A percentile compares a stretch with the other conserved stretches of the same genome.
Conservation (phyloP, 2,888 invertebrate species). For the Neocrepidodera transversa region DNA sequence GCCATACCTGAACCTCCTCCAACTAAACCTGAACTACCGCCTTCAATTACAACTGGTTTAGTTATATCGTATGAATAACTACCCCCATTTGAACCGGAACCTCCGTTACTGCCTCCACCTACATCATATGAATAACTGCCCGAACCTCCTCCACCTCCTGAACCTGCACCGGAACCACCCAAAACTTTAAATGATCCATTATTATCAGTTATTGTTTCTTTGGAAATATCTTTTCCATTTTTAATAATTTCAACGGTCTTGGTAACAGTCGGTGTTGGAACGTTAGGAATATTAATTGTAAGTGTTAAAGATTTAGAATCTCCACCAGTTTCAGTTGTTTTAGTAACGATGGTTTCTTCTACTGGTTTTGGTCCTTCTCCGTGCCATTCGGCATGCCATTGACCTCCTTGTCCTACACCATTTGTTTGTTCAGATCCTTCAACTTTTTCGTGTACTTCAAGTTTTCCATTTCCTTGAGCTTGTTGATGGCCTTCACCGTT, state of each 20-base stretch:
- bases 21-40: no score
- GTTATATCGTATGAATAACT: no score
- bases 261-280: neutral
- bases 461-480: neutral
- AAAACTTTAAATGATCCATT: no score
- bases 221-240: neutral
- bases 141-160: neutral
- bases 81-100: no score
- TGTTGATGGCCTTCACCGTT: neutral
- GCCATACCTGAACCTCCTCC: neutral
- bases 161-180: neutral
- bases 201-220: neutral
- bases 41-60: no score
- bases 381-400: neutral
- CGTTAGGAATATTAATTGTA: slow-evolving; percentile 3
- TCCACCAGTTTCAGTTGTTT: neutral
- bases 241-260: slow-evolving; percentile 2
- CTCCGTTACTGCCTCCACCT: neutral
- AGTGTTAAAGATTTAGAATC: slow-evolving; percentile 7
- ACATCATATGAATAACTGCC: neutral
- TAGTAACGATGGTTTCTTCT: neutral
- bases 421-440: neutral
- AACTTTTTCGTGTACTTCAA: neutral
- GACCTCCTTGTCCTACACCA: neutral
- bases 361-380: neutral